These are phyloP conservation scores for Epistrophella euchroma DNA, from an alignment of 2,888 invertebrate species.

Conservation along the genomic window DNA sequence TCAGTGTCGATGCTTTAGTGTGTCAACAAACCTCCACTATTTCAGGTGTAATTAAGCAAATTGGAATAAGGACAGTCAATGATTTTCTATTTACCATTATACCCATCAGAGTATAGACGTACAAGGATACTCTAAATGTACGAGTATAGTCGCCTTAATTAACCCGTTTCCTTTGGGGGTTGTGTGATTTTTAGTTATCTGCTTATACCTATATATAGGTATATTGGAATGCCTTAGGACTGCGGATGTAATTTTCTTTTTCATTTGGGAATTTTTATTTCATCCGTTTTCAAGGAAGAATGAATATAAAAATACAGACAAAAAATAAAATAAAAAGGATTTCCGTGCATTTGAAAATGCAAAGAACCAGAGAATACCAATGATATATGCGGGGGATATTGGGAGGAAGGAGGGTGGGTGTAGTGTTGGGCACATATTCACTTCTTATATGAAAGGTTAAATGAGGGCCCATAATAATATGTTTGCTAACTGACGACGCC, in stretches of 20 bases:
- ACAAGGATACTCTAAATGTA: conserved; percentile 20
- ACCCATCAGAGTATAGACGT: conserved; percentile 13
- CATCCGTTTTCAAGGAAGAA: conserved; percentile 44
- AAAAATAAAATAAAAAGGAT: conserved; percentile 58
- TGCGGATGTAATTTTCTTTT: conserved; percentile 74
- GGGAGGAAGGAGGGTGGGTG: background rate
- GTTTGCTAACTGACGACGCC: conserved; percentile 48
- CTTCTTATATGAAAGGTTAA: conserved; percentile 23
- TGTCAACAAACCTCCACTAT: conserved; percentile 59
- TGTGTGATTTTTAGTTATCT: conserved; percentile 42
- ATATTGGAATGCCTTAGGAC: conserved; percentile 53
- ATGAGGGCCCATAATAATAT: conserved; percentile 59
- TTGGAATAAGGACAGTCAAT: conserved; percentile 71
- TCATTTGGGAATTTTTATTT: conserved; percentile 64
- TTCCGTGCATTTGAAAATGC: conserved; percentile 69
- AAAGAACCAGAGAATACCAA: conserved; percentile 66
- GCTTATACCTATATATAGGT: background rate
- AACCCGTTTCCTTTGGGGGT: conserved; percentile 45
- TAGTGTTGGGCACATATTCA: background rate
- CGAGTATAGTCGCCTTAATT: conserved; percentile 47
- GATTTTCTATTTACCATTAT: conserved; percentile 68
- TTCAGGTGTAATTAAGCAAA: conserved; percentile 72
- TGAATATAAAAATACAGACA: conserved; percentile 13
- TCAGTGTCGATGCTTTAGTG: conserved; percentile 52
- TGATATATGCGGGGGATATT: conserved; percentile 54